These are phyloP conservation scores for Triplophysa rosa DNA, from an alignment of 2,113 vertebrate species.

Conservation along the genomic window DNA sequence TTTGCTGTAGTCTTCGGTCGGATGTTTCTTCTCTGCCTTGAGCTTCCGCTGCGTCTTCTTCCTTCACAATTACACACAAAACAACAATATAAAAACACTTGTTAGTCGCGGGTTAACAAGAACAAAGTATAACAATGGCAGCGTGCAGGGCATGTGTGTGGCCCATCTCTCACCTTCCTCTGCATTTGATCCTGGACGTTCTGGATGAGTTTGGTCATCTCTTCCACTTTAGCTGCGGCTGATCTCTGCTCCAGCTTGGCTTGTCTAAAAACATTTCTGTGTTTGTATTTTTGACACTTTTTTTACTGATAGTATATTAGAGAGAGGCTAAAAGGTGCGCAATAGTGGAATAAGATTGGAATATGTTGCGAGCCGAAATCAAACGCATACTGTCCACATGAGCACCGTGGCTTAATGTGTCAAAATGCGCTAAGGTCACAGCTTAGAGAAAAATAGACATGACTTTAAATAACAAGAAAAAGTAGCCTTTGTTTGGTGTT, in stretches of 20 bases:
- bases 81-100: conserved; percentile 12
- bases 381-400: no score
- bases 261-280: conserved; percentile 68
- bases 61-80: conserved; percentile 68
- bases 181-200: conserved; percentile 79
- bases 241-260: conserved; percentile 80
- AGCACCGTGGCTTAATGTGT: no score
- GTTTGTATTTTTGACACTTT: no score
- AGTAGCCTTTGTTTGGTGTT: no score
- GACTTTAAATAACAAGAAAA: no score
- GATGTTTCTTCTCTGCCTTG: conserved; percentile 81
- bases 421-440: no score
- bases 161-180: conserved; percentile 74
- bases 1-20: conserved; percentile 80
- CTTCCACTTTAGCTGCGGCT: conserved; percentile 80
- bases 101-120: not conserved
- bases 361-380: not conserved
- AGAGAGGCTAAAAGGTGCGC: no score
- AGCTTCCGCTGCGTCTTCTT: conserved; percentile 77
- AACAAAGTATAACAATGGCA: conserved; percentile 7
- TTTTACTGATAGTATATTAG: not conserved
- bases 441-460: no score
- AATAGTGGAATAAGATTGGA: not conserved
- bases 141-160: not conserved
- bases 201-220: conserved; percentile 80